Evolutionary conservation across 1,140 invertebrate genomes (phyloP), one percentile per base, ranked within the genome.

Genomic region (Artemia franciscana): DNA sequence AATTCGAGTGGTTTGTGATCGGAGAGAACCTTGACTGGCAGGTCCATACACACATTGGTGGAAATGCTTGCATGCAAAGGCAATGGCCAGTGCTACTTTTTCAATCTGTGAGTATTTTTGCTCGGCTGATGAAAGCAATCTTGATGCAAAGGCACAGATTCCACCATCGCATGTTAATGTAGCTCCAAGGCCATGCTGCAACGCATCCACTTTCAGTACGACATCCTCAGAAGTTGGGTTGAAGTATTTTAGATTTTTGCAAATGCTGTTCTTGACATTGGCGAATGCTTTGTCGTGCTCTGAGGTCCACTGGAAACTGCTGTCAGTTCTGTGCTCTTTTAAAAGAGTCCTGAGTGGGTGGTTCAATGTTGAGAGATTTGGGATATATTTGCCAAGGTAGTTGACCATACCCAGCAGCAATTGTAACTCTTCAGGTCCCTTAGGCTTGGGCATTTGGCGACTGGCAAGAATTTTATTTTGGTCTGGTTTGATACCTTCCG

Each of bases 21-120:
- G 0, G 75, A 75, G 21, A 68, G 64, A 12, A 77, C 68, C 12
- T 65, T 60, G 63, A 80, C 80, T 18, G 68, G 51, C n/a, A 60
- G 68, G 66, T 58, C 73, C 78, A 68, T 69, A 75, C 3, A 78
- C 57, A 66, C 75, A 80, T 51, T 76, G 66, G 26, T 77, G 70
- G 67, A 79, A 80, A 67, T 76, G 75, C 62, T 72, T 71, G 4
- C 80, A 70, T 5, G 71, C 74, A 67, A 70, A 79, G 2, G 78
- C 63, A 9, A 80, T 73, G 1, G 73, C 72, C n/a, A 77, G 65
- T 7, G 73, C 74, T 70, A 82, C 77, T 66, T 73, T 77, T 26
- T 82, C 75, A 26, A 78, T 73, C 62, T 75, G 73, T 7, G 71
- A 63, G 60, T 79, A 77, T 60, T 73, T 77, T 66, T 69, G 65